Base-by-base conservation (phyloP, 2,888 invertebrate genomes). In the Metallyticus violacea region DNA sequence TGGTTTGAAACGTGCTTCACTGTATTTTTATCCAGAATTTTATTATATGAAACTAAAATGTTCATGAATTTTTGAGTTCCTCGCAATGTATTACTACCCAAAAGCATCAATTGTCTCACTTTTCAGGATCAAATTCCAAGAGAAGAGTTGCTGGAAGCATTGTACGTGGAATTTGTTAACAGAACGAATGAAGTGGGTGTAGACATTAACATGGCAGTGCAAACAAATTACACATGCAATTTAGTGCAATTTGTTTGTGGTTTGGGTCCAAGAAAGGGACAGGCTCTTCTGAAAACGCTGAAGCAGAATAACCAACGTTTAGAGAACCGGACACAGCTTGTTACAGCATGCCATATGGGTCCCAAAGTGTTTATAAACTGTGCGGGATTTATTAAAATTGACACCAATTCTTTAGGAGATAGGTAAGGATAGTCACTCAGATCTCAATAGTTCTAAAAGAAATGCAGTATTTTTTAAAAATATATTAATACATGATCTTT, bases 361-460 rank as follows among this genome's bases (percentile, higher is more conserved):
- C 99, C 99, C 0, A 98, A 98, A 92, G 98, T 99, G 0, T 99
- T 99, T 91, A 98, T 99, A 89, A 99, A 99, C 91, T 99, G 99
- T 92, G 99, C 99, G 7, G 99, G 99, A 29, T 99, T 99, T 91
- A 98, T 99, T 86, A 99, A 98, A 93, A 99, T 99, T 88, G 99
- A 99, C 90, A 99, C 99, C 0, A 97, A 97, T 90, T 97, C 98
- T 88, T 92, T 99, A 81, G 98, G 98, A 1, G 98, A 99, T 90
- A 96, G 93, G 91, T 91, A 89, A 86, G 88, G 84, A 25, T 30
- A 1, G 3, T 9, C 9, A 79, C n/a, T n/a, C n/a, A n/a, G n/a
- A n/a, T n/a, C n/a, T 1, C 25, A 30, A 29, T 15, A 81, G 81
- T 29, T 28, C 15, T 27, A n/a, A 9, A 28, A 1, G 22, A 81